A percentile compares a stretch with the other conserved stretches of the same genome.
Evolutionary conservation across 2,888 invertebrate genomes (phyloP).

Genomic region (Ceratothoa steindachneri): DNA sequence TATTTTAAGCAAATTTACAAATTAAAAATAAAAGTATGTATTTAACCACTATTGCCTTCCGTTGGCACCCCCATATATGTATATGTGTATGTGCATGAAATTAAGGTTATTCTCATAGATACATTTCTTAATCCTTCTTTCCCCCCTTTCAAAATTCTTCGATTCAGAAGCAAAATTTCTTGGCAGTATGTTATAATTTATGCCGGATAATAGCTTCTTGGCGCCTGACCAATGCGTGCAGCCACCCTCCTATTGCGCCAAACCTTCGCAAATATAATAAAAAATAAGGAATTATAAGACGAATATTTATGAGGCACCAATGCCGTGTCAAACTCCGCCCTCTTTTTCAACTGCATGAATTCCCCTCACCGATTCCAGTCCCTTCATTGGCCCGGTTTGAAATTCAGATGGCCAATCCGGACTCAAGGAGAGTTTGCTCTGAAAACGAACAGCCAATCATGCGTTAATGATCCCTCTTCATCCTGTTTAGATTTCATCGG

Average conservation of each 20-base stretch:
- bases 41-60: too few relatives aligned
- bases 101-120: too few relatives aligned
- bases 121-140: too few relatives aligned
- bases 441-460: not conserved
- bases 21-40: too few relatives aligned
- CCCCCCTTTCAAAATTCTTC: too few relatives aligned
- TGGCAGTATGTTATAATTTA: not conserved
- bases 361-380: not conserved
- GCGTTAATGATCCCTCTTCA: too few relatives aligned
- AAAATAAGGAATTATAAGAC: not conserved
- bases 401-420: not conserved
- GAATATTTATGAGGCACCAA: not conserved
- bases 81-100: too few relatives aligned
- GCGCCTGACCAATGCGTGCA: not conserved
- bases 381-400: not conserved
- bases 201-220: not conserved
- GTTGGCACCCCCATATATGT: too few relatives aligned
- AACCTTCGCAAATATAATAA: not conserved
- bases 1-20: too few relatives aligned
- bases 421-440: not conserved
- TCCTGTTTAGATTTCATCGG: too few relatives aligned
- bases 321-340: not conserved
- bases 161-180: not conserved
- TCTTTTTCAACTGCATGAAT: not conserved
- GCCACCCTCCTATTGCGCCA: not conserved